A percentile compares a stretch with the other conserved stretches of the same genome.
Conservation (phyloP, 1,140 invertebrate species). For the Thalassaphorura encarpata region DNA sequence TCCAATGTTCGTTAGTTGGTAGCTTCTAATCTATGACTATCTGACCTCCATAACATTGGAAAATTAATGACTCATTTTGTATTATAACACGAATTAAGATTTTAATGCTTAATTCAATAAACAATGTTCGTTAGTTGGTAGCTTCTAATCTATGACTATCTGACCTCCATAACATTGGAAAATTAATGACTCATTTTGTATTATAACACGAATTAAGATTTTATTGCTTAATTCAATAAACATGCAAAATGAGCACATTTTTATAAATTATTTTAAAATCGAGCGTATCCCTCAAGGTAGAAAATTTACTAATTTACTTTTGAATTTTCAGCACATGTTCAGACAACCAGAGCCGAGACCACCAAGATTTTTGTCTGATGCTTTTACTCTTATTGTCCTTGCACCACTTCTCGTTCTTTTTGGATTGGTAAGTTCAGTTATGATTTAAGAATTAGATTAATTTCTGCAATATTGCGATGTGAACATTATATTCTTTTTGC, state of each 20-base stretch:
- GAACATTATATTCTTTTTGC: slow-evolving; percentile 22
- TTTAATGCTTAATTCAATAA: slow-evolving; percentile 2
- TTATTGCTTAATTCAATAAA: slow-evolving; percentile 7
- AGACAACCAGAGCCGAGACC: slow-evolving; percentile 84
- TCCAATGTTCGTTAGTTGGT: slow-evolving; percentile 29
- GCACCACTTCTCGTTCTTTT: slow-evolving; percentile 75
- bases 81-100: too few species aligned
- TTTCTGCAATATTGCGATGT: neutral
- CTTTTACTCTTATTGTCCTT: slow-evolving; percentile 75
- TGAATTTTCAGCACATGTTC: slow-evolving; percentile 70
- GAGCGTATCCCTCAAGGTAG: neutral
- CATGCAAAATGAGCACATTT: slow-evolving; percentile 34
- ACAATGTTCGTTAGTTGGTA: slow-evolving; percentile 29
- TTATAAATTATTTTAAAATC: slow-evolving; percentile 34
- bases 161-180: slow-evolving; percentile 28
- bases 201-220: too few species aligned
- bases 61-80: slow-evolving; percentile 7
- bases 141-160: slow-evolving; percentile 5
- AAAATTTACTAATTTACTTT: slow-evolving; percentile 9
- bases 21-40: slow-evolving; percentile 4
- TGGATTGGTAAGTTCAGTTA: slow-evolving; percentile 49
- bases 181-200: slow-evolving; percentile 1
- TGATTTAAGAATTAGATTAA: slow-evolving; percentile 8
- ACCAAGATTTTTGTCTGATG: slow-evolving; percentile 69
- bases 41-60: slow-evolving; percentile 27